A percentile compares a stretch with the other conserved stretches of the same genome.
phyloP scores from a whole-genome alignment of 2,113 vertebrate species.

The Melanocharis versteri region DNA sequence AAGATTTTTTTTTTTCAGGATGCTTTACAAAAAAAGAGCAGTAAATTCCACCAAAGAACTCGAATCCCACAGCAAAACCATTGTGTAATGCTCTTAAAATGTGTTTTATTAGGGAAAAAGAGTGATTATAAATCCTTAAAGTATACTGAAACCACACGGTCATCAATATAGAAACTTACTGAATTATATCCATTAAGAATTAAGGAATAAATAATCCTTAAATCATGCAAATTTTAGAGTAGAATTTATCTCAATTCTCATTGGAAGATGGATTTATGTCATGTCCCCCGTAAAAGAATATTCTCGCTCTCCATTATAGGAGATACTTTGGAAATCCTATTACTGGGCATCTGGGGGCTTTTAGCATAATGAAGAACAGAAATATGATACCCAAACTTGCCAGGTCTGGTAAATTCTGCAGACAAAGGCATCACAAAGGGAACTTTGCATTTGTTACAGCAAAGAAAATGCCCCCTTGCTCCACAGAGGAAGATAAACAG shows the following conservation, averaged over 20 bases:
- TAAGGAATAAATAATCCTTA: neutral
- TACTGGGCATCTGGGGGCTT: neutral
- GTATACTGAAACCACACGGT: neutral
- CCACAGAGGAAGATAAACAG: neutral
- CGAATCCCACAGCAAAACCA: too few relatives aligned
- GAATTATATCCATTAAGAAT: neutral
- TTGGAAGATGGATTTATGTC: neutral
- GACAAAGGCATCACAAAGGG: neutral
- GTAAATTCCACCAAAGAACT: too few relatives aligned
- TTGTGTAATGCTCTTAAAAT: too few relatives aligned
- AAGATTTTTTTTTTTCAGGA: too few relatives aligned
- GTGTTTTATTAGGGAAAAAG: too few relatives aligned
- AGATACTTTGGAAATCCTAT: neutral
- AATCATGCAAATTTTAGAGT: neutral
- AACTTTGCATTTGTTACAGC: neutral
- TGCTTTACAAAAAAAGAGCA: too few relatives aligned
- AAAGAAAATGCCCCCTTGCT: neutral
- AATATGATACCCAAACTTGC: neutral
- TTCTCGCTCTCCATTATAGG: neutral
- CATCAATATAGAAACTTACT: neutral
- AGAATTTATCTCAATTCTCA: neutral
- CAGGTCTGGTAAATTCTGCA: neutral
- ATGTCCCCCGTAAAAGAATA: neutral
- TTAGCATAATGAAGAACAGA: neutral
- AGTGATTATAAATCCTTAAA: neutral